Evolutionary conservation across 1,140 invertebrate genomes (phyloP), one percentile per base, ranked within the genome.

Genomic region (Caenorhabditis briggsae): DNA sequence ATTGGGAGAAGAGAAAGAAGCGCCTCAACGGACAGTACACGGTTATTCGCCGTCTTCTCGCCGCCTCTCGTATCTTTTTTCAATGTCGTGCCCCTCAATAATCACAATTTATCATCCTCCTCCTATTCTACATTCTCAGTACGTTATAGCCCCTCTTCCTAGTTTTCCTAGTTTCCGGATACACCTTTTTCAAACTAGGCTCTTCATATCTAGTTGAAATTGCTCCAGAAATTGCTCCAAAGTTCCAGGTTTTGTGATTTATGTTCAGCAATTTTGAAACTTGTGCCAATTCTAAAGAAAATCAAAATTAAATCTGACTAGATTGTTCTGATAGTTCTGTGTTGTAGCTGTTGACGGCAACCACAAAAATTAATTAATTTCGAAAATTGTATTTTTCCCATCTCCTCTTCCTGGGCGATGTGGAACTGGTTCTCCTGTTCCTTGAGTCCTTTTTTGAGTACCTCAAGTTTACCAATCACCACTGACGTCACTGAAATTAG

Each of bases 81-180:
- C 70, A 78, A 43, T 46, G 70, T 78, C 70, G 70, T 46, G 70
- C 70, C 70, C 70, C 70, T 78, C 46, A 78, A 78, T 78, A 78
- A 78, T 78, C 70, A 78, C 70, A 50, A 78, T 78, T 78, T 78
- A 78, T 78, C 70, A 78, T 53, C 46, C n/a, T 78, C 46, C 46
- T 53, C 50, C 50, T 53, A 33, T 33, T 16, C 50, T 78, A 78
- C 20, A 50, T 16, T 78, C 18, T 78, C 70, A 78, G 46, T 78
- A 78, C 70, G 50, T 50, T 78, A 41, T 50, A 78, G 70, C 46
- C 70, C 46, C 50, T 33, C n/a, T 78, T 20, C 20, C 25, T 9
- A 64, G 11, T 78, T 78, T 78, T 50, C 70, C 11, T 50, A 46
- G 70, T 18, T 78, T 78, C 18, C 23, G 11, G 25, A 9, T n/a